These are phyloP conservation scores for Odontomyia ornata DNA, from an alignment of 2,888 invertebrate genomes.

Conservation along the genomic window DNA sequence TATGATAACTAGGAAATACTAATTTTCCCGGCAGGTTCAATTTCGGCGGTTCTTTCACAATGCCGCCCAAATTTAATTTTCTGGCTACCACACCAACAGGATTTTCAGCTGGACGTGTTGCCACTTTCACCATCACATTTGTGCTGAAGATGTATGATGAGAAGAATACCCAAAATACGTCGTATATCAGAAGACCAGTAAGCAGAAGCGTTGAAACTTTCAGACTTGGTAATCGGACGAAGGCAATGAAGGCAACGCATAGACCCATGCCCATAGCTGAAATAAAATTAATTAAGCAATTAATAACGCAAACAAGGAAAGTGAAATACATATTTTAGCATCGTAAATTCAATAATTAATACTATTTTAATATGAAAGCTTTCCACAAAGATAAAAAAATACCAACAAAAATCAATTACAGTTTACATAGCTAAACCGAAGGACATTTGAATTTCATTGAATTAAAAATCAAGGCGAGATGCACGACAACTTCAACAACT, in stretches of 20 bases:
- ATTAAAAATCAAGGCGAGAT: too few species aligned
- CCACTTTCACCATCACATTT: conserved; percentile 97
- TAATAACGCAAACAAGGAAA: too few species aligned
- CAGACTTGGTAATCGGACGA: conserved; percentile 93
- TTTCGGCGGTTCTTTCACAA: conserved; percentile 92
- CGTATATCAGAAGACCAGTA: conserved; percentile 92
- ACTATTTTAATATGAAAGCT: too few species aligned
- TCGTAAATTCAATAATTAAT: too few species aligned
- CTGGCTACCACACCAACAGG: conserved; percentile 93
- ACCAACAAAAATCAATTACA: too few species aligned
- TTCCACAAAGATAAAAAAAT: too few species aligned
- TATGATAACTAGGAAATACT: conserved; percentile 96
- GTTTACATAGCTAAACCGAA: too few species aligned
- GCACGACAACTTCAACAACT: too few species aligned
- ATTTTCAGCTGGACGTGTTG: conserved; percentile 87
- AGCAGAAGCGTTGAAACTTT: conserved; percentile 94
- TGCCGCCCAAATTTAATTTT: conserved; percentile 89
- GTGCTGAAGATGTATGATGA: conserved; percentile 98
- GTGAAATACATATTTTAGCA: too few species aligned
- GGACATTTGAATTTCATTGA: too few species aligned
- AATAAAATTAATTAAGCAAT: conserved; percentile 52
- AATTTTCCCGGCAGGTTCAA: conserved; percentile 95
- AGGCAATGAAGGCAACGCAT: conserved; percentile 97
- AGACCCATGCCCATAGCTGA: conserved; percentile 97
- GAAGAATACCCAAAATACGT: conserved; percentile 99